These are phyloP conservation scores for Naja naja DNA, from an alignment of 2,113 vertebrate genomes.

Conservation along the genomic window DNA sequence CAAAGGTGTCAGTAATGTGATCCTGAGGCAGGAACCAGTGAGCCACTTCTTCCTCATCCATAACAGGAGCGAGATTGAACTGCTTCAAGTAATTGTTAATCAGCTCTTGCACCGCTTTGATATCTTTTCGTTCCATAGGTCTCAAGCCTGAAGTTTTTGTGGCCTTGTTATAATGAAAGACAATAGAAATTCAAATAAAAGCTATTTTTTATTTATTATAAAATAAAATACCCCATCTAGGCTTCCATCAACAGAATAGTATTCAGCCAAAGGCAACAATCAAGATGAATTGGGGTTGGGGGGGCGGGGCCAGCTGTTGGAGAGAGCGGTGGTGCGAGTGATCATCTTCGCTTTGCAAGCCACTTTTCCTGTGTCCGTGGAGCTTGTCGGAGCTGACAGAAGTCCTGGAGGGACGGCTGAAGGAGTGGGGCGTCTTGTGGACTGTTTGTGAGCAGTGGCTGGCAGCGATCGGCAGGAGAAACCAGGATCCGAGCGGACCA, in stretches of 20 bases:
- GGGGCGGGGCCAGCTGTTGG: too few relatives aligned
- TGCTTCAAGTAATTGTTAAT: constrained; percentile 87
- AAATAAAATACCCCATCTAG: constrained; percentile 10
- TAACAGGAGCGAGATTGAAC: constrained; percentile 90
- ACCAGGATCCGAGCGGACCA: too few relatives aligned
- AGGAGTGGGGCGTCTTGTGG: too few relatives aligned
- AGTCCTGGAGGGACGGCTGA: too few relatives aligned
- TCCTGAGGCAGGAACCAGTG: constrained; percentile 97
- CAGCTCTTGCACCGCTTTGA: constrained; percentile 84
- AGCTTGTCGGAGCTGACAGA: too few relatives aligned
- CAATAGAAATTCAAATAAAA: constrained; percentile 32
- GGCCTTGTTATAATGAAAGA: constrained; percentile 71
- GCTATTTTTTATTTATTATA: neutral
- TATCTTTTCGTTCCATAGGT: constrained; percentile 87
- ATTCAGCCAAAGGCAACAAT: constrained; percentile 30
- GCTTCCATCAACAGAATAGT: neutral
- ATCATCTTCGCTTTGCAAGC: too few relatives aligned
- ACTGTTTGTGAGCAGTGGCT: too few relatives aligned
- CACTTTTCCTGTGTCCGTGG: too few relatives aligned
- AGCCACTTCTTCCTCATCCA: constrained; percentile 91
- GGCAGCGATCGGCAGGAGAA: too few relatives aligned
- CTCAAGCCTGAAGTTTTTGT: constrained; percentile 92
- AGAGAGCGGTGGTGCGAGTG: too few relatives aligned
- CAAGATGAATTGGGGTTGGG: neutral
- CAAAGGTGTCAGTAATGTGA: constrained; percentile 94